phyloP scores from a whole-genome alignment of 2,797 vertebrate genomes.

The Sibirionetta formosa region DNA sequence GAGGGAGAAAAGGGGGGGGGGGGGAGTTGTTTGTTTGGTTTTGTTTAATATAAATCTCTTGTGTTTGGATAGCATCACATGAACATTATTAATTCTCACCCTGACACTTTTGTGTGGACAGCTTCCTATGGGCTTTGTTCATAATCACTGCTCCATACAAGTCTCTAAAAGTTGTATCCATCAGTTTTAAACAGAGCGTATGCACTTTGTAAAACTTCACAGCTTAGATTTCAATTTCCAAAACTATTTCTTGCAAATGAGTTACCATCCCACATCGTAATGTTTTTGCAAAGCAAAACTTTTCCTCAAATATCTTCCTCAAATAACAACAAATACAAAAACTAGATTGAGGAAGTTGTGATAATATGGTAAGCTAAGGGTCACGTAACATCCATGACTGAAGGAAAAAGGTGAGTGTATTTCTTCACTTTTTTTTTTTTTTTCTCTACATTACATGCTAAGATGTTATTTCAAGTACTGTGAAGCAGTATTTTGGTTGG shows the following conservation, averaged over 20 bases:
- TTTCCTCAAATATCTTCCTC: not conserved
- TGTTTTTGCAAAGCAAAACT: not conserved
- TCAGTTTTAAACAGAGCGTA: not conserved
- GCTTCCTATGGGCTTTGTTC: not conserved
- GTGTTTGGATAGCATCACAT: not conserved
- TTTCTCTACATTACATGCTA: not conserved
- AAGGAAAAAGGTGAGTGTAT: not conserved
- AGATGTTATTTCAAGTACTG: not conserved
- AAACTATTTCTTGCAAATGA: not conserved
- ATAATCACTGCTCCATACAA: not conserved
- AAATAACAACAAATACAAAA: not conserved
- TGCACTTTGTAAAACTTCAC: not conserved
- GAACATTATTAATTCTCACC: not conserved
- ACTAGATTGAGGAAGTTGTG: not conserved
- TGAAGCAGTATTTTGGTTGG: not conserved
- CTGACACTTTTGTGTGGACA: not conserved
- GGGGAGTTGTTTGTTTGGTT: rapidly evolving
- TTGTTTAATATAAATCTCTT: not conserved
- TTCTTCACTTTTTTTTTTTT: not conserved
- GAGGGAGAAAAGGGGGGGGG: too few relatives aligned
- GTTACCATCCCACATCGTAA: not conserved
- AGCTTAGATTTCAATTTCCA: not conserved
- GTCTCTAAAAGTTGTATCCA: not conserved
- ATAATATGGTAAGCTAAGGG: not conserved
- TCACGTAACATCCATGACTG: not conserved